Conservation (phyloP, 2,888 invertebrate species). For the Acleris laterana region DNA sequence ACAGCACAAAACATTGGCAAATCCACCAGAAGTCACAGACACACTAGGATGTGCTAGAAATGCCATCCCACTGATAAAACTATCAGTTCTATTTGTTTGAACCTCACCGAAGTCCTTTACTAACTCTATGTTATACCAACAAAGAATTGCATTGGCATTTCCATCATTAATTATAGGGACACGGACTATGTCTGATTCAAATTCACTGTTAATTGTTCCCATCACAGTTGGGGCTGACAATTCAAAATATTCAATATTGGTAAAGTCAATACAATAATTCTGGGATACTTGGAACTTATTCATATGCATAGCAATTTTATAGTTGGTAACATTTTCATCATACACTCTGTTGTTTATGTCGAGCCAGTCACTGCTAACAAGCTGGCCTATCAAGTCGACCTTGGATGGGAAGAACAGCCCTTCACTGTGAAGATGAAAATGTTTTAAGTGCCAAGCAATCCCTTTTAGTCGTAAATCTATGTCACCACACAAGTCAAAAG, state of each 20-base stretch:
- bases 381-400: slow-evolving; percentile 79
- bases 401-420: slow-evolving; percentile 82
- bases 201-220: slow-evolving; percentile 49
- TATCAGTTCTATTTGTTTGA: slow-evolving; percentile 68
- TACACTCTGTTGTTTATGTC: slow-evolving; percentile 83
- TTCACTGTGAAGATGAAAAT: slow-evolving; percentile 63
- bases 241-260: slow-evolving; percentile 66
- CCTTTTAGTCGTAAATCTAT: slow-evolving; percentile 68
- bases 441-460: slow-evolving; percentile 56
- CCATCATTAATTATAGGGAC: slow-evolving; percentile 66
- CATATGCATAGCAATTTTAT: slow-evolving; percentile 80
- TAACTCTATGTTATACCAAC: slow-evolving; percentile 82
- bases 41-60: slow-evolving; percentile 70
- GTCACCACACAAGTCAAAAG: slow-evolving; percentile 84
- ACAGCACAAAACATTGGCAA: slow-evolving; percentile 58
- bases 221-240: slow-evolving; percentile 63
- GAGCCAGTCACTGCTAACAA: slow-evolving; percentile 86
- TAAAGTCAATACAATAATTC: slow-evolving; percentile 78
- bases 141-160: slow-evolving; percentile 76
- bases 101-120: slow-evolving; percentile 64
- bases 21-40: slow-evolving; percentile 52
- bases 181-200: slow-evolving; percentile 48
- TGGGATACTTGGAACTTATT: slow-evolving; percentile 86
- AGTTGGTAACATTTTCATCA: slow-evolving; percentile 82
- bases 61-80: slow-evolving; percentile 77